phyloP scores from a whole-genome alignment of 2,797 vertebrate genomes.

The Alauda arvensis region DNA sequence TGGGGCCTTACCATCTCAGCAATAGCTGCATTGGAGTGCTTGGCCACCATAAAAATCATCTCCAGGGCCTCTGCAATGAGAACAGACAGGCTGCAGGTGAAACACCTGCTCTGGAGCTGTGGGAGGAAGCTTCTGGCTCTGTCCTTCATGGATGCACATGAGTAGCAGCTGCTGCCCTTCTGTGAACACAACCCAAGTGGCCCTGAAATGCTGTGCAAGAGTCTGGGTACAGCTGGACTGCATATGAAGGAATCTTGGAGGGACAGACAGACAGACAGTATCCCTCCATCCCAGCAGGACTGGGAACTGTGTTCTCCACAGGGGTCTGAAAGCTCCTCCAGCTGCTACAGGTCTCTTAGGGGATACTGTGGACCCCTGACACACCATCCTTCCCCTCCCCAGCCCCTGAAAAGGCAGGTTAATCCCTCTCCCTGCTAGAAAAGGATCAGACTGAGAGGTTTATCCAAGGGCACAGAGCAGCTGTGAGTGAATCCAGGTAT shows the following conservation, averaged over 20 bases:
- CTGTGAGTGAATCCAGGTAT: not conserved
- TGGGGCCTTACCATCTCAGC: slow-evolving; percentile 77
- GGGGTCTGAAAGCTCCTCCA: not conserved
- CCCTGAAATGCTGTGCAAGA: not conserved
- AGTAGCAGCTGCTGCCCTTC: not conserved
- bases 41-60: slow-evolving; percentile 84
- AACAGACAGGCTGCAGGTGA: not conserved
- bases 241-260: no score
- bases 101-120: not conserved
- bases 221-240: rapidly evolving
- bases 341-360: not conserved
- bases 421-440: not conserved
- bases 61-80: slow-evolving; percentile 78
- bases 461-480: not conserved
- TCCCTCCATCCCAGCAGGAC: not conserved
- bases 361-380: not conserved
- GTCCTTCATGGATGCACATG: rapidly evolving
- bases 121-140: not conserved
- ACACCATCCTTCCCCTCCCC: not conserved
- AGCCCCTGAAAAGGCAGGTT: not conserved
- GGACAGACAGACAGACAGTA: not conserved
- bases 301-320: not conserved
- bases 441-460: not conserved
- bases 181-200: not conserved
- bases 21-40: slow-evolving; percentile 86